Evolutionary conservation across 2,888 invertebrate genomes (phyloP).

Genomic region (Therioaphis trifolii): DNA sequence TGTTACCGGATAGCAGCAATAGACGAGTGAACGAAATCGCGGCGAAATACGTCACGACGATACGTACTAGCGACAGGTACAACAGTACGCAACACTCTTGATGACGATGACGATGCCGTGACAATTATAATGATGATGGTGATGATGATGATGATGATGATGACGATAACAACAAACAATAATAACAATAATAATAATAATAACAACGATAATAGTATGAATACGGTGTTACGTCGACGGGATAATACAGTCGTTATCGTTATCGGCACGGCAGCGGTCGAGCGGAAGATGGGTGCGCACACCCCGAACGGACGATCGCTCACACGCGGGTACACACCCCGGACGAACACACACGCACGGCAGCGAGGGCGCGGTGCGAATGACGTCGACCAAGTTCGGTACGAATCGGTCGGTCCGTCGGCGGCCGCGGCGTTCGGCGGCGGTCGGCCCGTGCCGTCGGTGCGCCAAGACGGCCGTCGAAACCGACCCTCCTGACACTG

Average conservation of each 20-base stretch:
- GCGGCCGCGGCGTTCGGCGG: slow-evolving; percentile 1
- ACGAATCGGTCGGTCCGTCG: background rate
- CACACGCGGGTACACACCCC: slow-evolving; percentile 16
- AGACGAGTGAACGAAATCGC: background rate
- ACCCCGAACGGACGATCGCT: background rate
- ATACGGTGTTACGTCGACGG: background rate
- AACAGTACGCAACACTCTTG: too few species aligned
- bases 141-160: too few species aligned
- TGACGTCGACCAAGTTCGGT: slow-evolving; percentile 34
- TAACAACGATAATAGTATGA: slow-evolving; percentile 1
- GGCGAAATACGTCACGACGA: background rate
- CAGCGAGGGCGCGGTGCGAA: slow-evolving; percentile 32
- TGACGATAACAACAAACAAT: too few species aligned
- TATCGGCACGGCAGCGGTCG: background rate
- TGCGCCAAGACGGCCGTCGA: slow-evolving; percentile 20
- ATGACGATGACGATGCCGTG: too few species aligned
- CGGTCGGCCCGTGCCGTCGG: slow-evolving; percentile 14
- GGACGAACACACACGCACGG: slow-evolving; percentile 6
- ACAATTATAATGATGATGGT: too few species aligned
- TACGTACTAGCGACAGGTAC: too few species aligned
- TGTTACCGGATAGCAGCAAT: too few species aligned
- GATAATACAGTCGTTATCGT: background rate
- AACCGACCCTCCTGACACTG: slow-evolving; percentile 3
- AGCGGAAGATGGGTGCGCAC: background rate
- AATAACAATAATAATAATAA: background rate